phyloP scores from a whole-genome alignment of 2,113 vertebrate species.

The Gobiocypris rarus region DNA sequence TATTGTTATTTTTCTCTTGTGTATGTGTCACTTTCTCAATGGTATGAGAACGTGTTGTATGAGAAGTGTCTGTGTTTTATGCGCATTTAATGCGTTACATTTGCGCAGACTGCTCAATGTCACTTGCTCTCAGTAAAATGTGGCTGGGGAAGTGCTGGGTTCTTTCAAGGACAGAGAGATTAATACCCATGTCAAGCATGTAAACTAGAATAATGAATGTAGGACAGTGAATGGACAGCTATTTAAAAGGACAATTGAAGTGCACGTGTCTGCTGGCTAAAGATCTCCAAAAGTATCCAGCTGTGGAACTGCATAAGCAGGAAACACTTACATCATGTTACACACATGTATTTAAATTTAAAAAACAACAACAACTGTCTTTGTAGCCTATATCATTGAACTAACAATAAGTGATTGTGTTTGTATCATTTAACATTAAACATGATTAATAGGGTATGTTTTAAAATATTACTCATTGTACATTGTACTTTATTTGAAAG shows the following conservation, averaged over 20 bases:
- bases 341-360: no score
- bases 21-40: not conserved
- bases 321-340: no score
- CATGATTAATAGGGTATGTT: no score
- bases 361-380: no score
- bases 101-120: not conserved
- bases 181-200: not conserved
- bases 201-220: not conserved
- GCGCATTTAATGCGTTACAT: not conserved
- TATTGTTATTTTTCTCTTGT: not conserved
- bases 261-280: not conserved
- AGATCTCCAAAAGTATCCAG: not conserved
- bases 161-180: constrained; percentile 4
- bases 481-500: no score
- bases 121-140: not conserved
- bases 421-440: no score
- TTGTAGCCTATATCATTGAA: no score
- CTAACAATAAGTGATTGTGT: no score
- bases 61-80: not conserved
- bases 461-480: no score
- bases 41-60: not conserved
- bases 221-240: not conserved
- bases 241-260: not conserved
- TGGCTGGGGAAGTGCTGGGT: not conserved
- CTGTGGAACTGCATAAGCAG: no score